These are phyloP conservation scores for Vespertilio murinus DNA, from an alignment of 2,797 vertebrate genomes.

Conservation along the genomic window DNA sequence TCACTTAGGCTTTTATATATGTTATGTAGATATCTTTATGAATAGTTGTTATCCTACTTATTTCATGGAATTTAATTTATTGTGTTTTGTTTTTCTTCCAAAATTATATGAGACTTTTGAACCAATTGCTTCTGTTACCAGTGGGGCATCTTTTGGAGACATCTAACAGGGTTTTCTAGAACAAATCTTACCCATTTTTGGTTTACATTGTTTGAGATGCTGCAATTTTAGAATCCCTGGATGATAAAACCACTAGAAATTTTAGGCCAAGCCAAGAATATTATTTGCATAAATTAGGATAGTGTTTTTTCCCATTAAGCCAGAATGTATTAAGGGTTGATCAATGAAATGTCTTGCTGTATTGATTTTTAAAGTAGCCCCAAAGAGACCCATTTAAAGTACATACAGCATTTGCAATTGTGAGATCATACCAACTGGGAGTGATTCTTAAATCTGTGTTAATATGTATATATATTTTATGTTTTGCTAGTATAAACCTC, in stretches of 20 bases:
- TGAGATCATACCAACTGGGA: not conserved
- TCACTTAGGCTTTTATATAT: too few species aligned
- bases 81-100: not conserved
- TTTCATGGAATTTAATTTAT: not conserved
- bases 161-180: not conserved
- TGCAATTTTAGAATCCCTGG: not conserved
- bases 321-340: not conserved
- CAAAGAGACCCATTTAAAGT: not conserved
- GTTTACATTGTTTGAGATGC: not conserved
- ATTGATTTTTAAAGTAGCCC: slow-evolving; percentile 43
- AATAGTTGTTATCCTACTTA: not conserved
- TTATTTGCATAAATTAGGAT: slow-evolving; percentile 16
- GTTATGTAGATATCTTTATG: not conserved
- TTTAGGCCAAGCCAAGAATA: not conserved
- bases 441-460: not conserved
- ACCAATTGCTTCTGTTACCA: not conserved
- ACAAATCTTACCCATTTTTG: not conserved
- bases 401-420: not conserved
- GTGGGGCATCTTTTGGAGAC: not conserved
- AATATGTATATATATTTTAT: not conserved
- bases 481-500: slow-evolving; percentile 3
- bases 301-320: not conserved
- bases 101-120: not conserved
- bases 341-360: not conserved
- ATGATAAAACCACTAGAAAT: slow-evolving; percentile 7